Conservation (phyloP, 2,888 invertebrate species). For the Caenorhabditis imperialis region DNA sequence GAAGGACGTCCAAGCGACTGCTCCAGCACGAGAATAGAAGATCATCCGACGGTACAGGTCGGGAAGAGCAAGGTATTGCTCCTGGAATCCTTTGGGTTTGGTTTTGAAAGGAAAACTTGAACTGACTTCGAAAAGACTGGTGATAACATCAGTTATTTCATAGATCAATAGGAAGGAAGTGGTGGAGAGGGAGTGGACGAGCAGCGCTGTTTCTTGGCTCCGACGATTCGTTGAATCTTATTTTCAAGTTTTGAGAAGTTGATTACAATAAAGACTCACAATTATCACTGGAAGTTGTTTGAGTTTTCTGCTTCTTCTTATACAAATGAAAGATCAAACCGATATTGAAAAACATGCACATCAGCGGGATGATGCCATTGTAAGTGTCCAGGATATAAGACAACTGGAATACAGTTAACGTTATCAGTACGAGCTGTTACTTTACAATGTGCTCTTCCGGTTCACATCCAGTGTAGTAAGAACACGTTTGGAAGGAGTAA, state of each 20-base stretch:
- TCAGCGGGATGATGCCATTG: conserved; percentile 11
- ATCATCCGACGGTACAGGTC: conserved; percentile 8
- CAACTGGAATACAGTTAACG: conserved; percentile 6
- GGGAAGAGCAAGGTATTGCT: conserved; percentile 10
- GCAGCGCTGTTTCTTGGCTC: conserved; percentile 16
- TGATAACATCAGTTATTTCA: conserved; percentile 18
- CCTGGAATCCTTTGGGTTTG: background rate
- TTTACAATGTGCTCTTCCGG: conserved; percentile 22
- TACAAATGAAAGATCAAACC: conserved; percentile 11
- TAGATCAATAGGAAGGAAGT: conserved; percentile 21
- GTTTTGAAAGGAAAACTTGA: background rate
- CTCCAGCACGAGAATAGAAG: conserved; percentile 8
- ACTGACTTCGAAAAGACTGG: conserved; percentile 10
- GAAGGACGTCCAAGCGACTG: conserved; percentile 20
- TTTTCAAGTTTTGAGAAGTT: background rate
- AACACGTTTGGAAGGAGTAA: conserved; percentile 16
- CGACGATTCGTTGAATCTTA: background rate
- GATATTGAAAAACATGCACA: conserved; percentile 15
- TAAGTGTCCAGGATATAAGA: conserved; percentile 19
- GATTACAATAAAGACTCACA: conserved; percentile 3
- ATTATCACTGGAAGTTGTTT: too few species aligned
- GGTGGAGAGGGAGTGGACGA: conserved; percentile 25
- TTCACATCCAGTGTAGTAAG: conserved; percentile 15
- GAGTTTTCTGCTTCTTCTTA: too few species aligned
- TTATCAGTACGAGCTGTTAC: background rate